Conservation (phyloP, 2,797 vertebrate genomes). For the Sebastes nivosus region DNA sequence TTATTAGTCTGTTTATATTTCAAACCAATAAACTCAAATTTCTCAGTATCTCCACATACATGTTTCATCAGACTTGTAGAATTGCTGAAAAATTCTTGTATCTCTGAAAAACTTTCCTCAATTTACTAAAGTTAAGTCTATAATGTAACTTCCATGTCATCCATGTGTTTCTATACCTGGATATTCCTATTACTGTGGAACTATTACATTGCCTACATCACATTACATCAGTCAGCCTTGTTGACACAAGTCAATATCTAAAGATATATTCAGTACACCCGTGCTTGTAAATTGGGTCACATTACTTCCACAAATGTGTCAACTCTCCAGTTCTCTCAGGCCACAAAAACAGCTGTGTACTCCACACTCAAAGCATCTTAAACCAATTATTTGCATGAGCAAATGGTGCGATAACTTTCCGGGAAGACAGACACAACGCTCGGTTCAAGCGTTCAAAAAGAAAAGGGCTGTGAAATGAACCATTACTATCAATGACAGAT, state of each 20-base stretch:
- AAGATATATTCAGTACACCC: neutral
- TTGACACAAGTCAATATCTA: neutral
- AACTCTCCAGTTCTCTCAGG: neutral
- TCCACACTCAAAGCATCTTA: neutral
- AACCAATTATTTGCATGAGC: neutral
- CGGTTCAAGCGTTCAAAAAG: neutral
- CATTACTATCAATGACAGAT: neutral
- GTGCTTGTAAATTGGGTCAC: neutral
- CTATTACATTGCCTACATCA: neutral
- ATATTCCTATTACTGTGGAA: neutral
- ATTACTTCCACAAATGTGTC: neutral
- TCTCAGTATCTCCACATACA: neutral
- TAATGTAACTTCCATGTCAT: neutral
- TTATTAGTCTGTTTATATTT: neutral
- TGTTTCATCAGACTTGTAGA: neutral
- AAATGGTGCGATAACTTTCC: neutral
- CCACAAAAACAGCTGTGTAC: neutral
- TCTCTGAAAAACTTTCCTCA: neutral
- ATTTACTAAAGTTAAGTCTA: neutral
- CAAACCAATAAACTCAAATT: neutral
- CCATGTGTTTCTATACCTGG: neutral
- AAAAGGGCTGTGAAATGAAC: neutral
- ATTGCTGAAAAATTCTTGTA: neutral
- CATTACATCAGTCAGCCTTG: neutral
- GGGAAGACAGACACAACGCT: neutral